phyloP scores from a whole-genome alignment of 2,888 invertebrate species.

The Agonopterix alstromeriana region DNA sequence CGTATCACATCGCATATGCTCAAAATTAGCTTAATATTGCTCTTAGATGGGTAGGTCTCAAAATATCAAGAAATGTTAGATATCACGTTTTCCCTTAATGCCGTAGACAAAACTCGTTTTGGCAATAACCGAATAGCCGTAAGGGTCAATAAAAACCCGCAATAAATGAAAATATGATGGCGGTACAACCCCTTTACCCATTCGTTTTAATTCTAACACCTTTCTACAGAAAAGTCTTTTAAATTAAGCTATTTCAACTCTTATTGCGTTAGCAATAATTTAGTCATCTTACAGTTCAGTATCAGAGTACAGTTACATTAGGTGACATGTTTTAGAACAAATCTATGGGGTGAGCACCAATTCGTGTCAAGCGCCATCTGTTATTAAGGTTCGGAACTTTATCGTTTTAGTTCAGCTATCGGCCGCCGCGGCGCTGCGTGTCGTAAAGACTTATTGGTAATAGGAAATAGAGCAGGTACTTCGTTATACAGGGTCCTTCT shows the following conservation, averaged over 20 bases:
- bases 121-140: slow-evolving; percentile 17
- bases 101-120: neutral
- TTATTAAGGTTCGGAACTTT: slow-evolving; percentile 28
- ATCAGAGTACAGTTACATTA: too few species aligned
- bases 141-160: slow-evolving; percentile 21
- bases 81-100: too few species aligned
- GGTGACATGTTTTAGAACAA: neutral
- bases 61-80: too few species aligned
- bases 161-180: slow-evolving; percentile 49
- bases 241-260: neutral
- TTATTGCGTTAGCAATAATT: neutral
- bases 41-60: too few species aligned
- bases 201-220: slow-evolving; percentile 38
- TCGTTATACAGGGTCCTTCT: too few species aligned
- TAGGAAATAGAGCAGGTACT: too few species aligned
- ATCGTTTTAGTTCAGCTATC: slow-evolving; percentile 39
- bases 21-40: too few species aligned
- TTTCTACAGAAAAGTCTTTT: neutral
- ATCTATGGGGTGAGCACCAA: slow-evolving; percentile 4
- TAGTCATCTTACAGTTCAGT: too few species aligned
- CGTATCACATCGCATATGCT: too few species aligned
- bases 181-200: slow-evolving; percentile 11
- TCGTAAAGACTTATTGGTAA: too few species aligned
- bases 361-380: slow-evolving; percentile 50
- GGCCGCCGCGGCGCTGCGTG: slow-evolving; percentile 24